Base-by-base conservation (phyloP, 2,113 vertebrate species). In the Apistogramma diplotaenia region DNA sequence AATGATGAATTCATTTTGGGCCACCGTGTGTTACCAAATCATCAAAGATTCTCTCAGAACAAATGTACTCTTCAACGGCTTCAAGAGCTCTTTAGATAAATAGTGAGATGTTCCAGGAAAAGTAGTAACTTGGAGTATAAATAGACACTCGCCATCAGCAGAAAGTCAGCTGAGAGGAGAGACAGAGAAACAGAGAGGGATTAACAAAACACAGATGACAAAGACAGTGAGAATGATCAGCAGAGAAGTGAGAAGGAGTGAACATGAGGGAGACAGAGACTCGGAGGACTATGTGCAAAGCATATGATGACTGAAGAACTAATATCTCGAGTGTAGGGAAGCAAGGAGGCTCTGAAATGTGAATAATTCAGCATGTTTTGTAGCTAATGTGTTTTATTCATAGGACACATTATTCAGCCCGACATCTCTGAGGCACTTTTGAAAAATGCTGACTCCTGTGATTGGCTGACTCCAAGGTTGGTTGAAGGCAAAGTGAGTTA, bases 301-400 rank as follows among this genome's bases (percentile, higher is more conserved):
- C 81, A 81, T 62, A 65, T 89, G 81, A 81, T 76, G 90, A 90
- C 85, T 83, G 84, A 81, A 86, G 83, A 93, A 82, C 91, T 94
- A 93, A 94, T 94, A 94, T 93, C 90, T 92, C 54, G 59, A 82
- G 88, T 61, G 76, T 82, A 78, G 82, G 82, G 78, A 18, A 74
- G 59, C 57, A 77, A 62, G 79, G 81, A 82, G 84, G 81, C 88
- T 89, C 83, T 89, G 80, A 90, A 93, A 93, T 91, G 94, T 96
- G 94, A 96, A 96, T 95, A 94, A 96, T 95, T 95, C 92, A 95
- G 87, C 91, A 91, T 93, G 93, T 95, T 95, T 94, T 93, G 93
- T 93, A 92, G 92, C 91, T 93, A 94, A 94, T 93, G 94, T 94
- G 93, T 96, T 95, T 95, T 96, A 95, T 95, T 96, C 94, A 95